Evolutionary conservation across 2,888 invertebrate species (phyloP).

Genomic region (Amorpha juglandis): DNA sequence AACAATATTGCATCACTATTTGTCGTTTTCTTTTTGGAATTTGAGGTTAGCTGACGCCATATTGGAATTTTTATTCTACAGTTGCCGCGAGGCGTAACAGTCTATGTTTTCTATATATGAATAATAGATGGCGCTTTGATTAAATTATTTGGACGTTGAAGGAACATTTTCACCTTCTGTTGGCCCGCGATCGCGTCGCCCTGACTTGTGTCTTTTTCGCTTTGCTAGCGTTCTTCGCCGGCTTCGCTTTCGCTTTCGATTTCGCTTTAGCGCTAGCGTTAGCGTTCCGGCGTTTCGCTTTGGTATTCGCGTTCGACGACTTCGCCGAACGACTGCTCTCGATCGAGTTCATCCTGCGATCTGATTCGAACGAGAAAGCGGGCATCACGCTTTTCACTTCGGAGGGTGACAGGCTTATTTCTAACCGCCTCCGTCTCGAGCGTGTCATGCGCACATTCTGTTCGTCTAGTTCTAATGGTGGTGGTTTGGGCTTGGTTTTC

Average conservation of each 20-base stretch:
- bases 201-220: conserved; percentile 59
- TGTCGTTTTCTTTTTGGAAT: conserved; percentile 61
- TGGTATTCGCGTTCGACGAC: conserved; percentile 32
- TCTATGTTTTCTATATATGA: conserved; percentile 46
- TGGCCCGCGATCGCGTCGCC: conserved; percentile 57
- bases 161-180: conserved; percentile 62
- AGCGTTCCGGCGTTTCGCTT: conserved; percentile 42
- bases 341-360: conserved; percentile 58
- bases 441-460: conserved; percentile 68
- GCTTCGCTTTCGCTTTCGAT: conserved; percentile 47
- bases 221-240: conserved; percentile 46
- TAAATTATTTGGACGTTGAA: conserved; percentile 29
- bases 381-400: conserved; percentile 61
- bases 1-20: conserved; percentile 60
- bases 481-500: conserved; percentile 45
- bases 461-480: conserved; percentile 46
- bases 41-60: conserved; percentile 54
- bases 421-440: conserved; percentile 64
- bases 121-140: conserved; percentile 43
- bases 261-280: conserved; percentile 47
- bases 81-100: conserved; percentile 51
- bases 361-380: conserved; percentile 70
- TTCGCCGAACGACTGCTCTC: conserved; percentile 61
- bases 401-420: conserved; percentile 70
- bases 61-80: conserved; percentile 40